These are phyloP conservation scores for Porites rus DNA, from an alignment of 92 coral and sea anemone genomes.

Conservation along the genomic window DNA sequence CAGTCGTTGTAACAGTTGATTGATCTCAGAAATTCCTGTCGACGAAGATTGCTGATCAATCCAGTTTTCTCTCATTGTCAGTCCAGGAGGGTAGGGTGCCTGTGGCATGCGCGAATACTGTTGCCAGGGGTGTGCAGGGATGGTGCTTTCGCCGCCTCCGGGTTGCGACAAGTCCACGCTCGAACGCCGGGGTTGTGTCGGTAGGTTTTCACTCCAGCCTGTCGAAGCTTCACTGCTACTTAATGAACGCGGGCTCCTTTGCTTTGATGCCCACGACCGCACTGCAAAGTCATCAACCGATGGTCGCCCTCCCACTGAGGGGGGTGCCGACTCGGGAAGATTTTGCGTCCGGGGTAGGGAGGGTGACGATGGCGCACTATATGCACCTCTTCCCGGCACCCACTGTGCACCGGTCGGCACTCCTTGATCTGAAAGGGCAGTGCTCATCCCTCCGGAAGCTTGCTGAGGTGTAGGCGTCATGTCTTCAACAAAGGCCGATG, in stretches of 20 bases:
- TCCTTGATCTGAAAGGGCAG: slow-evolving; percentile 84
- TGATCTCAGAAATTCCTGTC: slow-evolving; percentile 65
- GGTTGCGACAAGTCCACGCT: slow-evolving; percentile 79
- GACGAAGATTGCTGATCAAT: slow-evolving; percentile 61
- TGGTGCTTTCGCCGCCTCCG: slow-evolving; percentile 58
- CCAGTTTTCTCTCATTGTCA: slow-evolving; percentile 83
- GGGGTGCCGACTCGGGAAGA: slow-evolving; percentile 80
- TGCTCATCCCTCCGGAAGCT: slow-evolving; percentile 57
- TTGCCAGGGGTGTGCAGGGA: slow-evolving; percentile 81
- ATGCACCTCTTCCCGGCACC: slow-evolving; percentile 91
- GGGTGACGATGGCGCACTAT: slow-evolving; percentile 99
- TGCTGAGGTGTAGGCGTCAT: slow-evolving; percentile 90
- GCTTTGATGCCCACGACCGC: slow-evolving; percentile 89
- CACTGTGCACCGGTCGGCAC: slow-evolving; percentile 74
- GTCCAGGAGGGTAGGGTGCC: slow-evolving; percentile 72
- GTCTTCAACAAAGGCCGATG: slow-evolving; percentile 85
- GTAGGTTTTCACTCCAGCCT: slow-evolving; percentile 72
- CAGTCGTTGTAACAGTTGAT: slow-evolving; percentile 75
- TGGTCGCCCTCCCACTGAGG: slow-evolving; percentile 77
- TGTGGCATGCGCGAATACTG: slow-evolving; percentile 74
- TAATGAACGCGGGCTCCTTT: slow-evolving; percentile 88
- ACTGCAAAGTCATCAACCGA: slow-evolving; percentile 95
- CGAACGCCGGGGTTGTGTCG: slow-evolving; percentile 76
- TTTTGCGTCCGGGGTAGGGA: slow-evolving; percentile 90
- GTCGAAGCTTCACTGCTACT: slow-evolving; percentile 84